phyloP scores from a whole-genome alignment of 2,797 vertebrate species.

The Sebastolobus altivelis region DNA sequence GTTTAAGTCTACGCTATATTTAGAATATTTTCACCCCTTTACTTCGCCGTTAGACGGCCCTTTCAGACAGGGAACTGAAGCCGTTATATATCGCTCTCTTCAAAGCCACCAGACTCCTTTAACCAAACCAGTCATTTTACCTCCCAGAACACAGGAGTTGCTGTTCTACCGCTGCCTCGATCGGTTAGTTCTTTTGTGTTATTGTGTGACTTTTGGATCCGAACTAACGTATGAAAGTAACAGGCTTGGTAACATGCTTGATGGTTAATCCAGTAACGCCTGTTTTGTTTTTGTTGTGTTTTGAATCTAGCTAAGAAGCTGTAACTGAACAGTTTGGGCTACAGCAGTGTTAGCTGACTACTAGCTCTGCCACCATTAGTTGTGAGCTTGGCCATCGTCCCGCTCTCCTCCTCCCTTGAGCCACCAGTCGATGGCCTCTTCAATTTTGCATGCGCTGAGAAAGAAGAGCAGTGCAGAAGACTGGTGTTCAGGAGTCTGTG shows the following conservation, averaged over 20 bases:
- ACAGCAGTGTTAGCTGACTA: not conserved
- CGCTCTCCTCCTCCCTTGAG: constrained; percentile 22
- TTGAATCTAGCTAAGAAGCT: not conserved
- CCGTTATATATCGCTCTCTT: not conserved
- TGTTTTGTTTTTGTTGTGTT: not conserved
- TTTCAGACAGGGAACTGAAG: not conserved
- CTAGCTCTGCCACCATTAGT: constrained; percentile 12
- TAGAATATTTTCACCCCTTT: not conserved
- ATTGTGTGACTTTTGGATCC: not conserved
- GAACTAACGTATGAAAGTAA: not conserved
- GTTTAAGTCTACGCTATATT: not conserved
- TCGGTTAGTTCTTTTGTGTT: not conserved
- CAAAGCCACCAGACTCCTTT: not conserved
- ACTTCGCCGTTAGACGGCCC: not conserved
- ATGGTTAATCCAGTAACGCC: not conserved
- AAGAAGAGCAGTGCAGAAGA: constrained; percentile 34
- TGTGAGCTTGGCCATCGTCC: constrained; percentile 25
- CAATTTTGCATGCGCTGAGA: constrained; percentile 66
- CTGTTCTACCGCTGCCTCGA: not conserved
- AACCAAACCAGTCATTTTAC: rapidly evolving
- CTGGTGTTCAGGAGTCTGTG: constrained; percentile 6
- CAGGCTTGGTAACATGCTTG: not conserved
- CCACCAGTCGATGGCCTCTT: constrained; percentile 53
- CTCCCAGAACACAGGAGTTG: not conserved
- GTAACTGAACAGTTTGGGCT: not conserved